Conservation (phyloP, 2,797 vertebrate species). For the Syndactyla subalaris region DNA sequence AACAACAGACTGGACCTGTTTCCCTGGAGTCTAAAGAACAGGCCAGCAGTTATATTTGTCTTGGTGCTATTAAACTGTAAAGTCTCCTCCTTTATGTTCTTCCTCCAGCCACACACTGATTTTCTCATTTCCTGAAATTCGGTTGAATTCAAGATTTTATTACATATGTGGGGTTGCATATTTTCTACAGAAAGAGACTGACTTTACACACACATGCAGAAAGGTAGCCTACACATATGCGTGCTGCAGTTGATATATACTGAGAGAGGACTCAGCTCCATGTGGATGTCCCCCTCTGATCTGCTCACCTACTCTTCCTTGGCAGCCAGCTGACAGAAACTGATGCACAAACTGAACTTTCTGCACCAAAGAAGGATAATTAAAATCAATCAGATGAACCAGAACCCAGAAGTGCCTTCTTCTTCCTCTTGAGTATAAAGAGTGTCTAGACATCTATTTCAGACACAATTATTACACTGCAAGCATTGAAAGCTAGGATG, state of each 20-base stretch:
- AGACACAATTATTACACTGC: background rate
- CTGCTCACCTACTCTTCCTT: background rate
- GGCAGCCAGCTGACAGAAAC: background rate
- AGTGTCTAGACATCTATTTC: background rate
- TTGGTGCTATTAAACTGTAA: slow-evolving; percentile 8
- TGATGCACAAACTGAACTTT: background rate
- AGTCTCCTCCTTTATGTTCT: background rate
- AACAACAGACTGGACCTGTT: slow-evolving; percentile 7
- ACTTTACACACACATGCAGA: background rate
- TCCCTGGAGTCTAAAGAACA: slow-evolving; percentile 8
- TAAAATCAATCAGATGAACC: background rate
- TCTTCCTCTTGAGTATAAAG: background rate
- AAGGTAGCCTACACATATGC: background rate
- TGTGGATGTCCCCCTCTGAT: background rate
- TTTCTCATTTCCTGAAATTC: slow-evolving; percentile 54
- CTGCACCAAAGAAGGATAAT: background rate
- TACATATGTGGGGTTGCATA: background rate
- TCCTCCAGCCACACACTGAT: background rate
- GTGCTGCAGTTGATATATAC: background rate
- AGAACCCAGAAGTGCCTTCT: background rate
- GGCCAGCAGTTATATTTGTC: slow-evolving; percentile 12
- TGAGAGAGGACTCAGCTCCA: background rate
- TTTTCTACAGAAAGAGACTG: background rate
- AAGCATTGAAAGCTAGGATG: background rate
- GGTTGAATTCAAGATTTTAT: slow-evolving; percentile 19